Evolutionary conservation across 2,888 invertebrate species (phyloP).

Genomic region (Heliconius charithonia): DNA sequence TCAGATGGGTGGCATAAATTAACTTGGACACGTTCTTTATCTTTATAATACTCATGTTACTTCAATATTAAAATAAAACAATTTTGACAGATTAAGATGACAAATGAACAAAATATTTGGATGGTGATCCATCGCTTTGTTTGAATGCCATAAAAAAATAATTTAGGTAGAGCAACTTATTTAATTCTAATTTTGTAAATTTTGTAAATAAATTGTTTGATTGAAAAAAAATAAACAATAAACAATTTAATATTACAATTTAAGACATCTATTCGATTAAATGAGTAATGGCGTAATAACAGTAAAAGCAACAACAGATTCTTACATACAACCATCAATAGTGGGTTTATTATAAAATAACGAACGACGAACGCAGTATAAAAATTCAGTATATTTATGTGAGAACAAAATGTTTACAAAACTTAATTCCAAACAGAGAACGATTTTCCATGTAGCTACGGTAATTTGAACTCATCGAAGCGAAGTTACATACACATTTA

Average conservation of each 20-base stretch:
- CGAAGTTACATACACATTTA: constrained; percentile 12
- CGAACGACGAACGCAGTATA: background rate
- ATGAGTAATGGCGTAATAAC: too few species aligned
- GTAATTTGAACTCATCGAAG: constrained; percentile 16
- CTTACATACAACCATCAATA: too few species aligned
- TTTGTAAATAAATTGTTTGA: too few species aligned
- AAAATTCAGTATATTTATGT: background rate
- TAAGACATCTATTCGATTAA: too few species aligned
- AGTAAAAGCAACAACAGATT: too few species aligned
- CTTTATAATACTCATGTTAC: constrained; percentile 8
- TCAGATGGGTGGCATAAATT: constrained; percentile 33
- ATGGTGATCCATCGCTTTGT: background rate
- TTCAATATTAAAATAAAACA: background rate
- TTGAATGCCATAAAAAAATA: background rate
- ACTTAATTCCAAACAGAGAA: background rate
- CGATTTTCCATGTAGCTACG: constrained; percentile 11
- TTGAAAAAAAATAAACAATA: too few species aligned
- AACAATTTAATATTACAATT: too few species aligned
- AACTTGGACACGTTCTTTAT: constrained; percentile 11
- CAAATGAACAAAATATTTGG: background rate
- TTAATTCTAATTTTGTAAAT: background rate
- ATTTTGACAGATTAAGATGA: background rate
- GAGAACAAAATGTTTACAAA: background rate
- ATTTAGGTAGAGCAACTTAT: background rate
- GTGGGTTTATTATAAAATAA: too few species aligned